These are phyloP conservation scores for Lydus trimaculatus DNA, from an alignment of 2,888 invertebrate species.

Conservation along the genomic window DNA sequence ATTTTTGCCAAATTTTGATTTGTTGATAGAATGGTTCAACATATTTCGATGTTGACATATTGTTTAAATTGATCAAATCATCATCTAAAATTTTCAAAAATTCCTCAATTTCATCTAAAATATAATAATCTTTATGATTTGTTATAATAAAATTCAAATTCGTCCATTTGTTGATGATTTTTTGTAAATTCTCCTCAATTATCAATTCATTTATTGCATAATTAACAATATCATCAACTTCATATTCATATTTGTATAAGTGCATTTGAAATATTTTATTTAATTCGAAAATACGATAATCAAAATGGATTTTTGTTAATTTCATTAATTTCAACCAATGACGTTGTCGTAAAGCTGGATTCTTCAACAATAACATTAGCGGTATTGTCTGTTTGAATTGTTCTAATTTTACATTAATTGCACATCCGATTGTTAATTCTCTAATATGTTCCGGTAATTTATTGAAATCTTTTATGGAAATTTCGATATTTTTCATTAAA, in stretches of 20 bases:
- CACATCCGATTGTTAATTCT: constrained; percentile 68
- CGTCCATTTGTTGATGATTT: constrained; percentile 80
- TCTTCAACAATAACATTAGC: constrained; percentile 88
- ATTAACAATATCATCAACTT: constrained; percentile 85
- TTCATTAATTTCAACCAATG: constrained; percentile 92
- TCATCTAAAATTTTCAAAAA: constrained; percentile 84
- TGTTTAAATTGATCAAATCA: constrained; percentile 88
- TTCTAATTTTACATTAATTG: constrained; percentile 83
- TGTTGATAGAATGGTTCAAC: constrained; percentile 85
- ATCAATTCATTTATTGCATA: constrained; percentile 89
- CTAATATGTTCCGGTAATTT: constrained; percentile 74
- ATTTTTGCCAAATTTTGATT: constrained; percentile 88
- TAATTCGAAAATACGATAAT: constrained; percentile 89
- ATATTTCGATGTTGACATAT: constrained; percentile 90
- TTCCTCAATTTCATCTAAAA: constrained; percentile 85
- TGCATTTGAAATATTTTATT: constrained; percentile 95
- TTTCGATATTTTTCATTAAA: constrained; percentile 85
- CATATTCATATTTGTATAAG: constrained; percentile 83
- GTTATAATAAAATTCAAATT: constrained; percentile 69
- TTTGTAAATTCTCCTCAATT: constrained; percentile 88
- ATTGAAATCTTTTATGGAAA: constrained; percentile 79
- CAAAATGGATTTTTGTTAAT: constrained; percentile 83
- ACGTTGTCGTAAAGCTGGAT: constrained; percentile 86
- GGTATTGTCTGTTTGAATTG: constrained; percentile 88
- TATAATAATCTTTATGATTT: constrained; percentile 72